Evolutionary conservation across 1,140 invertebrate species (phyloP).

Genomic region (Dryas iulia): DNA sequence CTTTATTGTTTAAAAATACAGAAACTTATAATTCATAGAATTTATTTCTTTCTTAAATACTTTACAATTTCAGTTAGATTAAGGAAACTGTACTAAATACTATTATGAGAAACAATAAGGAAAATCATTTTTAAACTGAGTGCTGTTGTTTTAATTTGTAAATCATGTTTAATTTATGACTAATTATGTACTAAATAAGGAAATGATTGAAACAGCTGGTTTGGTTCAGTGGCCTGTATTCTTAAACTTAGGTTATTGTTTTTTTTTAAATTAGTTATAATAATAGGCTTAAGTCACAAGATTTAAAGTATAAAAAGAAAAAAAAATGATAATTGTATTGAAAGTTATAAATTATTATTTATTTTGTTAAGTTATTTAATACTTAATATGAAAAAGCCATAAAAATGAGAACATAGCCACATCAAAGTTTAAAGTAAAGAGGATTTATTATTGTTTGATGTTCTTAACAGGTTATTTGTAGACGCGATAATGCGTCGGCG

Average conservation of each 20-base stretch:
- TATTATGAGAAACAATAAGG: not conserved
- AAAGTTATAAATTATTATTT: no score
- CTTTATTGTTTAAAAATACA: no score
- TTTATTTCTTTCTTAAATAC: no score
- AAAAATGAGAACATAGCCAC: not conserved
- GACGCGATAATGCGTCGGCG: not conserved
- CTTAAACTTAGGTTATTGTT: not conserved
- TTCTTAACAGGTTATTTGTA: constrained; percentile 4
- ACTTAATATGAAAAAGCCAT: not conserved
- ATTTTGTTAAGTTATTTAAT: no score
- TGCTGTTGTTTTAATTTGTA: not conserved
- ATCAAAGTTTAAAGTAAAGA: not conserved
- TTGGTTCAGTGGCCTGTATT: not conserved
- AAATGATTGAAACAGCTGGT: not conserved
- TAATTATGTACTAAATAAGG: no score
- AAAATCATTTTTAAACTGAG: no score
- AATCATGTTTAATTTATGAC: not conserved
- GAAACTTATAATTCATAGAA: no score
- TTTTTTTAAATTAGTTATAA: not conserved
- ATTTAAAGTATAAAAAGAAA: no score
- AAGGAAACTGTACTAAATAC: no score
- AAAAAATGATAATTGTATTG: no score
- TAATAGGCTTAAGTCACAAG: not conserved
- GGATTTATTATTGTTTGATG: not conserved
- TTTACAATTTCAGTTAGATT: no score